Base-by-base conservation (phyloP, 2,888 invertebrate species). In the Podotricha telesiphe region DNA sequence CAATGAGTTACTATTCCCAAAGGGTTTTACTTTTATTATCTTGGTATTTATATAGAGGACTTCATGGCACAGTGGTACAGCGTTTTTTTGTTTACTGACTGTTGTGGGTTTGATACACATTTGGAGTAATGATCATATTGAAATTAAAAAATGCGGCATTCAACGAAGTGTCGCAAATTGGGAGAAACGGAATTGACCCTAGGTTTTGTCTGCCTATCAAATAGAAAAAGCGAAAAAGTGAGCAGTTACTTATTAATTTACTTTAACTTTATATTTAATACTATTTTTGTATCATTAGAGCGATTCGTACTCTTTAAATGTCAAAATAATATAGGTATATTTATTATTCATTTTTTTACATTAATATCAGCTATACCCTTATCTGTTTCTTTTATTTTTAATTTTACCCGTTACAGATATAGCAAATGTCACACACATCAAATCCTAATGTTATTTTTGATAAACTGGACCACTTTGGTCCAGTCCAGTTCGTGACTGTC, bases 401-500 rank as follows among this genome's bases (percentile, higher is more conserved):
- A 13, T 22, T 68, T 68, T 65, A 71, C 62, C 68, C 58, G 63
- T 59, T 45, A 59, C 11, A 45, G 59, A 59, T 59, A 70, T 70
- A 65, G 40, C 63, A 79, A 72, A 70, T 70, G 70, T 70, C 70
- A 72, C 63, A 53, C n/a, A 34, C 67, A 73, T 70, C 71, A 73
- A 45, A 83, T 80, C 79, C 82, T 85, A 85, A 85, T 84, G 81
- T 48, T 48, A 48, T 62, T 62, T 62, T 62, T 62, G 62, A 62
- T 62, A 62, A 62, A 37, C 28, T 28, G 13, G 85, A 88, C 55
- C 55, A 55, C 55, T 90, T 89, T 87, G 89, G 87, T 78, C 84
- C 77, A 74, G 87, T 78, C 84, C 77, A 74, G 84, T 80, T 90
- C 92, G 92, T 92, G 92, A 91, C 90, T 85, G 82, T 78, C 74